Evolutionary conservation across 2,888 invertebrate genomes (phyloP).

Genomic region (Dioctria linearis): DNA sequence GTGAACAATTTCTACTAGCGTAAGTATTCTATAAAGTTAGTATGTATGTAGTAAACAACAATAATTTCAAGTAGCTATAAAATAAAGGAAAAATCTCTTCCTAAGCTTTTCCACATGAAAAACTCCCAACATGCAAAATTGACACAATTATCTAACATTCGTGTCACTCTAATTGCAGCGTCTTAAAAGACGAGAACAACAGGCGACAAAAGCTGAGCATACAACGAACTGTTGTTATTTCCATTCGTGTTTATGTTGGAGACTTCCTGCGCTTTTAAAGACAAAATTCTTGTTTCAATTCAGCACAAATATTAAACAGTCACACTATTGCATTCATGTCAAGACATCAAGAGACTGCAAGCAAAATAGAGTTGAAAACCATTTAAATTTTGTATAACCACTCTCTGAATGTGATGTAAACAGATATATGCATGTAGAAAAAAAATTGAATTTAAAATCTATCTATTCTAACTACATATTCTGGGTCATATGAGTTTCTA

Average conservation of each 20-base stretch:
- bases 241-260: neutral
- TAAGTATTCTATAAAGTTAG: too few relatives aligned
- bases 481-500: neutral
- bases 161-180: neutral
- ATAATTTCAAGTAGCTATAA: too few relatives aligned
- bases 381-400: too few relatives aligned
- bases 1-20: too few relatives aligned
- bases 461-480: neutral
- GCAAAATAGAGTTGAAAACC: too few relatives aligned
- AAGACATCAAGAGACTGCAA: neutral
- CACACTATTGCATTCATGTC: conserved; percentile 1
- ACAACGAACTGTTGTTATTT: neutral
- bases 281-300: conserved; percentile 5
- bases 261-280: neutral
- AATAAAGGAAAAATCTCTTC: too few relatives aligned
- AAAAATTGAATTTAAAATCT: neutral
- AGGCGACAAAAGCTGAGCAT: neutral
- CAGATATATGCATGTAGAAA: neutral
- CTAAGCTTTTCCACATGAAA: too few relatives aligned
- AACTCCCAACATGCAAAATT: neutral
- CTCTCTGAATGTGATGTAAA: neutral
- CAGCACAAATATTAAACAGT: neutral
- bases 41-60: too few relatives aligned
- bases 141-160: conserved; percentile 2
- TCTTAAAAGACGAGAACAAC: neutral